Base-by-base conservation (phyloP, 1,140 invertebrate genomes). In the Macrobrachium rosenbergii region DNA sequence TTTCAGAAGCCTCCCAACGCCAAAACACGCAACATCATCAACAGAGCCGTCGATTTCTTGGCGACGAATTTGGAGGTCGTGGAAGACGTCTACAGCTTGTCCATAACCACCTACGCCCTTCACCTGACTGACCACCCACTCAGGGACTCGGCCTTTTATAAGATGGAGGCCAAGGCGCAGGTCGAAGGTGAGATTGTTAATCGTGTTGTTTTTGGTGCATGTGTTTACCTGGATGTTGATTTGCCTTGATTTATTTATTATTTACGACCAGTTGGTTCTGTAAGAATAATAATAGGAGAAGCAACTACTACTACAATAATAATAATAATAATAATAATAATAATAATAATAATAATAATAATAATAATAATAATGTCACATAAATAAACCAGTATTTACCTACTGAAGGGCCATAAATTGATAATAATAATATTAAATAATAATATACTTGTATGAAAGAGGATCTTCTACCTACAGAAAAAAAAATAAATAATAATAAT, bases 31-130 rank as follows among this genome's bases (percentile, higher is more conserved):
- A 95, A 95, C 87, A 93, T 94, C 12, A 94, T 95, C 82, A 95
- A 95, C 90, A 96, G 96, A 91, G 97, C 95, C 5, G 91, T 96
- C 11, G 94, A 96, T 87, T 99, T 95, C 91, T 92, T 99, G 37
- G 95, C 95, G 0, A 92, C 93, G 37, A 94, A 96, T 79, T 92
- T 98, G 43, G 93, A 95, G 23, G 94, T 93, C 73, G 89, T 94
- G 2, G 94, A 95, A 63, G 96, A 97, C 91, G 92, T 94, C 0
- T 98, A 98, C 92, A 94, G 96, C 0, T 90, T 98, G 59, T 93
- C 96, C 52, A 93, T 98, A 11, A 94, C 94, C n/a, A 93, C 94
- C 0, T 96, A 97, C 90, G 95, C 94, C 0, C 92, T 98, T 0
- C 94, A 96, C 90, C 90, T 97, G 64, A 95, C 96, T 2, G 94